Base-by-base conservation (phyloP, 2,113 vertebrate genomes). In the Erythrocebus patas region DNA sequence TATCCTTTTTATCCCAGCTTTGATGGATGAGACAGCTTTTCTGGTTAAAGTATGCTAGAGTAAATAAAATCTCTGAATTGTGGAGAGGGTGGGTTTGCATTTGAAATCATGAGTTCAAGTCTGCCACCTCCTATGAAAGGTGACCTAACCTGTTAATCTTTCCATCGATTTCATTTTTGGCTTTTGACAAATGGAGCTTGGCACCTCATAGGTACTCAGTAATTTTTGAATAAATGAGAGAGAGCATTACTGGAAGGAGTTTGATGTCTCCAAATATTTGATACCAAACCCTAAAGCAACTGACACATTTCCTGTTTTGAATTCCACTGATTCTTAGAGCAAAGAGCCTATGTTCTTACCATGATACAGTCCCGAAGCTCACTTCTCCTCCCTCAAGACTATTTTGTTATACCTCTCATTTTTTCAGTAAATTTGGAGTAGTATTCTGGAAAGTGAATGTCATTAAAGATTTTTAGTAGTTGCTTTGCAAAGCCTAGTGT, bases 1-100 rank as follows among this genome's bases (percentile, higher is more conserved):
- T 35, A 72, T 23, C 48, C 64, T 97, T 96, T 96, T 97, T 91
- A 96, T 92, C 81, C 61, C 78, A 78, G 75, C 82, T 81, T 90
- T 97, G 76, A 93, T 89, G 43, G 40, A 0, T 68, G 43, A 66
- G 86, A 85, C 16, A 95, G 95, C 40, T 30, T 84, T 68, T 87
- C 61, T 86, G 70, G 50, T 48, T 79, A 66, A 93, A 85, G 75
- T 6, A 0, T 25, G 16, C 0, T 0, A 8, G 22, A 55, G 40
- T 92, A 92, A 93, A 75, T 96, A 95, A 91, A 88, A 84, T 40
- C 64, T 76, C 75, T 10, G 59, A 93, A 17, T 70, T 70, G 40
- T 57, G 11, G 80, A 93, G 61, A 84, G 40, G 81, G 66, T 75
- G 35, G 52, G 48, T 61, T 96, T 90, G 52, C 78, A 89, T 38